Conservation (phyloP, 2,797 vertebrate genomes). For the Ctenosaura bakeri region DNA sequence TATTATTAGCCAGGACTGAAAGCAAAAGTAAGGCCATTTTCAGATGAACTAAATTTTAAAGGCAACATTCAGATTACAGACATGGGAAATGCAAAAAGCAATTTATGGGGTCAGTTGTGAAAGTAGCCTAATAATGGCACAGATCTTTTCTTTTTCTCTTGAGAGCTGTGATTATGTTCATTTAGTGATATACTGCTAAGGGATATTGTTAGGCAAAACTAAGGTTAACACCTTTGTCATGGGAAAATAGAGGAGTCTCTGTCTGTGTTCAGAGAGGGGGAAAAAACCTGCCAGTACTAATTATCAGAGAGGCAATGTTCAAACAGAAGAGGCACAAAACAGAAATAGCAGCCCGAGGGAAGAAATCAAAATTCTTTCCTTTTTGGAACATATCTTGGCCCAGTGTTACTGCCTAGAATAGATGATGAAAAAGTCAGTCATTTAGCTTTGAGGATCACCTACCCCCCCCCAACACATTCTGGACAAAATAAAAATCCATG, state of each 20-base stretch:
- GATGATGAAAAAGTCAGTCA: slow-evolving; percentile 16
- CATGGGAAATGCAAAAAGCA: not conserved
- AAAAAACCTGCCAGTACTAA: not conserved
- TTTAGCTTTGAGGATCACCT: not conserved
- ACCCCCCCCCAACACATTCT: not conserved
- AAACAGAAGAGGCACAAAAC: slow-evolving; percentile 24
- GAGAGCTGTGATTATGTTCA: slow-evolving; percentile 12
- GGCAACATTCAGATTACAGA: not conserved
- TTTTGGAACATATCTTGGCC: not conserved
- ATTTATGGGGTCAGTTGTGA: slow-evolving; percentile 1
- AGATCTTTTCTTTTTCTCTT: slow-evolving; percentile 6
- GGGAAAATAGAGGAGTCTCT: not conserved
- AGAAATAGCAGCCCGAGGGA: not conserved
- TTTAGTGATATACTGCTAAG: not conserved
- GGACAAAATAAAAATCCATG: not conserved
- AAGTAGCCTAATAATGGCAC: not conserved
- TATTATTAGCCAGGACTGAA: not conserved
- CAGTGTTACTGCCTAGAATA: not conserved
- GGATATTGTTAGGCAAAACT: slow-evolving; percentile 13
- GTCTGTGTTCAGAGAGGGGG: not conserved
- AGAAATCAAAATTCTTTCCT: slow-evolving; percentile 24
- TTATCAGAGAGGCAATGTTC: slow-evolving; percentile 11
- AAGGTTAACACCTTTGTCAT: slow-evolving; percentile 32
- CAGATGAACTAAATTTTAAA: not conserved
- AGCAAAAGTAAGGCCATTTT: not conserved